These are phyloP conservation scores for Andricus quercusramuli DNA, from an alignment of 2,888 invertebrate species.

Conservation along the genomic window DNA sequence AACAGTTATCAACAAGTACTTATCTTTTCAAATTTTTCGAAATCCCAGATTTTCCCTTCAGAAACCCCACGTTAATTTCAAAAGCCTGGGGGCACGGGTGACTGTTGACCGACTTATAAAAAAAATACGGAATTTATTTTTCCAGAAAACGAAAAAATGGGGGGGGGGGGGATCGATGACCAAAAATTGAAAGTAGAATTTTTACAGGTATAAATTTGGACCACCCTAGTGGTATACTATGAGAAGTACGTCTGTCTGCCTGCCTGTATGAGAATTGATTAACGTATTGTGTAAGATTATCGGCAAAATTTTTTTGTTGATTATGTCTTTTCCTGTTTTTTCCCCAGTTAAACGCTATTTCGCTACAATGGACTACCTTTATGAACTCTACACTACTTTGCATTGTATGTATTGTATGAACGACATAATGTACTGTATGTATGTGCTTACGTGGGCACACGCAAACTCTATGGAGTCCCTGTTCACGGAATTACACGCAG, in stretches of 20 bases:
- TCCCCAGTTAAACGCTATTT: slow-evolving; percentile 71
- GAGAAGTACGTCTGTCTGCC: slow-evolving; percentile 48
- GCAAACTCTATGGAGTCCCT: slow-evolving; percentile 64
- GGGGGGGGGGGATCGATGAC: too few species aligned
- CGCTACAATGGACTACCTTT: slow-evolving; percentile 77
- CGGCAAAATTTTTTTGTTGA: slow-evolving; percentile 61
- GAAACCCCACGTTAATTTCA: too few species aligned
- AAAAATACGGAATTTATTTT: too few species aligned
- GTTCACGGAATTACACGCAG: slow-evolving; percentile 58
- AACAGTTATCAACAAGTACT: too few species aligned
- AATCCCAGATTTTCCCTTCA: too few species aligned
- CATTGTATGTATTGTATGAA: slow-evolving; percentile 74
- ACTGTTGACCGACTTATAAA: too few species aligned
- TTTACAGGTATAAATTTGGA: too few species aligned
- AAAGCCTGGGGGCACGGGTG: too few species aligned
- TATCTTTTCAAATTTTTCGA: too few species aligned
- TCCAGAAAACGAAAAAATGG: too few species aligned
- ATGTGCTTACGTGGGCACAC: slow-evolving; percentile 68
- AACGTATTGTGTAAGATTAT: slow-evolving; percentile 61
- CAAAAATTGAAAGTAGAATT: too few species aligned
- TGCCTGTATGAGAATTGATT: slow-evolving; percentile 49
- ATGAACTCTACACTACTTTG: slow-evolving; percentile 77
- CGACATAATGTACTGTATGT: slow-evolving; percentile 65
- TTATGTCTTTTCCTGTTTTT: slow-evolving; percentile 57
- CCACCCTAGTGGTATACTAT: slow-evolving; percentile 24